Percentiles rank a stretch among this genome's conserved stretches.
phyloP scores from a whole-genome alignment of 2,888 invertebrate species.

The Ornithoptera alexandrae region DNA sequence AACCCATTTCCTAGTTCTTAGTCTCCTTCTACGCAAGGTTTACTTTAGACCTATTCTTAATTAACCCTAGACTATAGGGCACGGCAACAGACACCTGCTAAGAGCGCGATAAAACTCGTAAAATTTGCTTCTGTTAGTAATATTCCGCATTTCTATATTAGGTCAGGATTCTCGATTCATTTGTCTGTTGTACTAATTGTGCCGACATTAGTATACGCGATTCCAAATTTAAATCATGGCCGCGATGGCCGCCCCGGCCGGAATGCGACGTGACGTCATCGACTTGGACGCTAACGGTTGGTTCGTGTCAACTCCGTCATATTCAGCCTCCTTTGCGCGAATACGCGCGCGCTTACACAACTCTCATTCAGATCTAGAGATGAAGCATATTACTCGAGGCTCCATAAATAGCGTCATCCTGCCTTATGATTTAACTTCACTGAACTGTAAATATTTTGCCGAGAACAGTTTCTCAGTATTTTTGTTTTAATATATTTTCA shows the following conservation, averaged over 20 bases:
- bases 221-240: conserved; percentile 73
- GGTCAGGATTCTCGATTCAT: conserved; percentile 39
- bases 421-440: background rate
- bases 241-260: conserved; percentile 53
- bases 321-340: conserved; percentile 8
- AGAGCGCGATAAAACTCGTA: no score
- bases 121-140: background rate
- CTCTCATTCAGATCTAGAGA: background rate
- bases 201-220: conserved; percentile 54
- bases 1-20: no score
- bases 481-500: background rate
- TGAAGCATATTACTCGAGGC: conserved; percentile 4
- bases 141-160: conserved; percentile 48
- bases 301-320: conserved; percentile 18
- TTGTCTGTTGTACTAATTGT: conserved; percentile 60
- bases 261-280: conserved; percentile 66
- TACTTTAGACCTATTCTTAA: no score
- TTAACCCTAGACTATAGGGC: no score
- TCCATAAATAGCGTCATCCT: conserved; percentile 8
- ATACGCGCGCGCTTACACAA: background rate
- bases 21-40: no score
- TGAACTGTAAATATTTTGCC: background rate
- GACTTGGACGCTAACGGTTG: conserved; percentile 24
- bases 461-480: background rate
- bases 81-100: no score